Evolutionary conservation across 92 coral and sea anemone genomes (phyloP), one percentile per base, ranked within the genome.

Genomic region (Desmophyllum pertusum): DNA sequence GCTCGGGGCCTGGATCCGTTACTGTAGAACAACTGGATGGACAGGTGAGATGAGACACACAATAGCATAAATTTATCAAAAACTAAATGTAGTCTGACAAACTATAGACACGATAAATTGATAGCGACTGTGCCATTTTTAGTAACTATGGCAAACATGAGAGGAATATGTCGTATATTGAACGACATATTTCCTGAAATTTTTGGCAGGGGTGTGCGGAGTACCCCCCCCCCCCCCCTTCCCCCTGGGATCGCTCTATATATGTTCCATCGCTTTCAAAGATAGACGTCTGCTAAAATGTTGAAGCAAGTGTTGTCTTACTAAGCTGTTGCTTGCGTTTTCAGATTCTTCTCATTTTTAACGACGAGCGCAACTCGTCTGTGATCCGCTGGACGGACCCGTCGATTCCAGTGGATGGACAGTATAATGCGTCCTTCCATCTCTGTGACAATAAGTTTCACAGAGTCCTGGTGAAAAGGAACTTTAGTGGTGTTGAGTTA

Each of bases 401-500:
- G 17, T 72, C 75, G 7, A 87, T 94, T 42, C 75, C 92, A 4
- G 43, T 76, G 23, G 91, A 81, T 4, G 91, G 87, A 40, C 84
- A 85, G 83, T 87, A 87, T 70, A 97, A 94, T 70, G 93, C 92
- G n/a, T 97, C 99, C 14, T 97, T 85, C 86, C 78, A 88, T 31
- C 65, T 97, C 59, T 97, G 99, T 78, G 97, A 97, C 79, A 97
- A 97, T 52, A 81, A 87, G 33, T 92, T 90, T 87, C 99, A 97
- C 74, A 68, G 81, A 29, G 86, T 97, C 21, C 90, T 78, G 0
- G 77, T 94, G 14, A 89, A 84, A 79, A 80, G 90, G 81, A 51
- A 40, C 31, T 66, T 45, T 15, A 87, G 81, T 46, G 11, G 19
- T 36, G 88, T 94, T 14, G 87, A 72, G 42, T 80, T 97, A 36